Evolutionary conservation across 2,797 vertebrate genomes (phyloP).

Genomic region (Tiaroga cobitis): DNA sequence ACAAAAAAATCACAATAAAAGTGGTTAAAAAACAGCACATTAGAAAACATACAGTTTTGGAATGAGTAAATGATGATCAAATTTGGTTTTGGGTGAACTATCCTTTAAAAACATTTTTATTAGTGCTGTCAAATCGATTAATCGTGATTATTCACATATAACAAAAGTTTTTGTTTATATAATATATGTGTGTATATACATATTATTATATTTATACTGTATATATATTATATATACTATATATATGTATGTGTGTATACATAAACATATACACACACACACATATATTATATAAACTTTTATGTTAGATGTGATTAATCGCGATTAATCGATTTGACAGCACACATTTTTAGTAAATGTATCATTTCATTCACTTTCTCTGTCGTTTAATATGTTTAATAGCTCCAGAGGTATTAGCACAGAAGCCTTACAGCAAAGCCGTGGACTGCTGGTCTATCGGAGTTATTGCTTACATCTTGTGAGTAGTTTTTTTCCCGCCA

Average conservation of each 20-base stretch:
- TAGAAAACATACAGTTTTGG: not conserved
- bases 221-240: no score
- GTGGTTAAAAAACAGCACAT: not conserved
- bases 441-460: conserved; percentile 99
- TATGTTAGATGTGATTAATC: not conserved
- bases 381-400: conserved; percentile 25
- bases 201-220: no score
- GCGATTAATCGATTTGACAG: not conserved
- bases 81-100: not conserved
- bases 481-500: conserved; percentile 72
- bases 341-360: not conserved
- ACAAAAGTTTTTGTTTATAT: no score
- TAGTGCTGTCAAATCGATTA: no score
- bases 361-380: not conserved
- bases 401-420: conserved; percentile 98
- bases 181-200: no score
- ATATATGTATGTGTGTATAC: no score
- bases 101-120: not conserved
- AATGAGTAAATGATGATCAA: not conserved
- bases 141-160: no score
- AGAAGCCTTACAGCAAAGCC: conserved; percentile 98
- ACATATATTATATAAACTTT: no score
- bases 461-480: conserved; percentile 98
- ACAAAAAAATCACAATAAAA: not conserved
- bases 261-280: no score